These are phyloP conservation scores for Ciconia stormi DNA, from an alignment of 2,113 vertebrate species.

Conservation along the genomic window DNA sequence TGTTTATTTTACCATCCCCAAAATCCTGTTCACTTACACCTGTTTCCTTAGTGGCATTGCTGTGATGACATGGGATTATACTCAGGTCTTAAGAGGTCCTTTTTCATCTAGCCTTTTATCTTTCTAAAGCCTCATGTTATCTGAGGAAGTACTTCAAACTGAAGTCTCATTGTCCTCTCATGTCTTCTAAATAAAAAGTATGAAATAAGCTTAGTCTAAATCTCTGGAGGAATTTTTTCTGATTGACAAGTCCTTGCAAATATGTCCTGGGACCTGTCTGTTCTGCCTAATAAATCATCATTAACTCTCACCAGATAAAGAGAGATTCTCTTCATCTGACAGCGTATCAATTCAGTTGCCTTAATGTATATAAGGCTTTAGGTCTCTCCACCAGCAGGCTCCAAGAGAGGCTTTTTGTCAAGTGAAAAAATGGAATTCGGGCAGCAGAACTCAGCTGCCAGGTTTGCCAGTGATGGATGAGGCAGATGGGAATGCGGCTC, in stretches of 20 bases:
- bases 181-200: conserved; percentile 25
- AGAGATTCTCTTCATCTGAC: conserved; percentile 29
- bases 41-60: not conserved
- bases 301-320: conserved; percentile 52
- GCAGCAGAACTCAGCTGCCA: conserved; percentile 33
- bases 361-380: conserved; percentile 42
- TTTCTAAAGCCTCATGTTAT: conserved; percentile 9
- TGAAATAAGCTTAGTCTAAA: conserved; percentile 17
- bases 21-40: not conserved
- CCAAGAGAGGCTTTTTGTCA: conserved; percentile 44
- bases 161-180: not conserved
- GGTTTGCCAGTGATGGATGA: conserved; percentile 47
- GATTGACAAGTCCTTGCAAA: conserved; percentile 45
- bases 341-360: conserved; percentile 46
- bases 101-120: conserved; percentile 21
- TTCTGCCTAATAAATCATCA: conserved; percentile 58
- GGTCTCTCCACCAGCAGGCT: not conserved
- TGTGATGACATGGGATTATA: conserved; percentile 24
- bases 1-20: not conserved
- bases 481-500: not conserved
- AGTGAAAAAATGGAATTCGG: conserved; percentile 25
- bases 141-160: conserved; percentile 5
- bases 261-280: conserved; percentile 18
- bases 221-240: conserved; percentile 23
- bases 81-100: not conserved